phyloP scores from a whole-genome alignment of 2,797 vertebrate species.

The Geotrypetes seraphini region DNA sequence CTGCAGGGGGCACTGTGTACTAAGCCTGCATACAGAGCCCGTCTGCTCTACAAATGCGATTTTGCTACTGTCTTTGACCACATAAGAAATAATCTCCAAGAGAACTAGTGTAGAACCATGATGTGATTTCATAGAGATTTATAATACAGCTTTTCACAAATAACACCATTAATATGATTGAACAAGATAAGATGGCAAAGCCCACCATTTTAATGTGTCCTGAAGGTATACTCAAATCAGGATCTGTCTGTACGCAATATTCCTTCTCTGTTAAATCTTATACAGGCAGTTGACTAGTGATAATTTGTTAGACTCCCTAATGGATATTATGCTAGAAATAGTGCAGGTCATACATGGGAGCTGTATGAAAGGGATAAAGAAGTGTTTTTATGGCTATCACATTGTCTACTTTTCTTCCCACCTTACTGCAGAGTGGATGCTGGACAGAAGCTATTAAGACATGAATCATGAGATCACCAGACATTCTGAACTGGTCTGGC shows the following conservation, averaged over 20 bases:
- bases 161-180: conserved; percentile 3
- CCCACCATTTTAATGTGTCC: conserved; percentile 9
- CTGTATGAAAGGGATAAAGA: neutral
- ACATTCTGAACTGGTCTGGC: too few relatives aligned
- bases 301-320: conserved; percentile 8
- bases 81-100: conserved; percentile 17
- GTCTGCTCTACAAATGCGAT: neutral
- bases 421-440: too few relatives aligned
- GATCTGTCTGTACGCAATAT: neutral
- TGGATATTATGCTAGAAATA: neutral
- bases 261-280: conserved; percentile 14
- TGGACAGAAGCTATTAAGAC: too few relatives aligned
- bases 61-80: conserved; percentile 1
- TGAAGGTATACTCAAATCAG: conserved; percentile 7
- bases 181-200: conserved; percentile 6
- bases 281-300: conserved; percentile 3
- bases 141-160: neutral
- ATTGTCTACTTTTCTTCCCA: too few relatives aligned
- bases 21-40: conserved; percentile 2
- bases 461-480: too few relatives aligned
- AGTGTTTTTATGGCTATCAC: conserved; percentile 1
- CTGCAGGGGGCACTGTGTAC: conserved; percentile 50
- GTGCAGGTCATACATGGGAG: neutral
- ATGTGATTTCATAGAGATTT: conserved; percentile 12
- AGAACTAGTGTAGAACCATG: conserved; percentile 20